Conservation (phyloP, 2,888 invertebrate species). For the Parascotia fuliginaria region DNA sequence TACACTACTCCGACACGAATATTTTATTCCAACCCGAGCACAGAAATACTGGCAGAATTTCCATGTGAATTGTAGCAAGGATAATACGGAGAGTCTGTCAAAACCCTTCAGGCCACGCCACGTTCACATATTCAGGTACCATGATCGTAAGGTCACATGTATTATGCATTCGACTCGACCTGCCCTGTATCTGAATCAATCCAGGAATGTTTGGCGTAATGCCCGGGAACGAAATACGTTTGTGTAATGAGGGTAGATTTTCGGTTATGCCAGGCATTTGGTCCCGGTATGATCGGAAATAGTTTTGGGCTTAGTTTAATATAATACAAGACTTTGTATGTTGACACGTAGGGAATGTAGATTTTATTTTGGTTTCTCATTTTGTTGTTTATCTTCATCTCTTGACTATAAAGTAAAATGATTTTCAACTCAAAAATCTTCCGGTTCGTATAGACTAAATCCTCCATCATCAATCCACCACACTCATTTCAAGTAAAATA, state of each 20-base stretch:
- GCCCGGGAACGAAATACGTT: slow-evolving; percentile 60
- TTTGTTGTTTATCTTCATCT: too few relatives aligned
- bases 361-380: background rate
- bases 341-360: background rate
- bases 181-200: slow-evolving; percentile 70
- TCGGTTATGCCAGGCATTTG: slow-evolving; percentile 38
- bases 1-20: slow-evolving; percentile 38
- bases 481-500: too few relatives aligned
- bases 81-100: slow-evolving; percentile 58
- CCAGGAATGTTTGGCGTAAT: slow-evolving; percentile 64
- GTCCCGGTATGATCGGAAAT: slow-evolving; percentile 36
- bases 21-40: slow-evolving; percentile 38
- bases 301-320: slow-evolving; percentile 24
- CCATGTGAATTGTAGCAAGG: slow-evolving; percentile 61
- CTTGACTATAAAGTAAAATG: too few relatives aligned
- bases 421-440: too few relatives aligned
- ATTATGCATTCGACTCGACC: slow-evolving; percentile 70
- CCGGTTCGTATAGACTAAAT: too few relatives aligned
- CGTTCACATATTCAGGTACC: slow-evolving; percentile 56
- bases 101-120: slow-evolving; percentile 50
- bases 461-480: too few relatives aligned
- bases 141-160: slow-evolving; percentile 69
- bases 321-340: background rate
- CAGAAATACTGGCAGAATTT: slow-evolving; percentile 49
- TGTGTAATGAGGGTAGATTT: slow-evolving; percentile 56